These are phyloP conservation scores for Caenorhabditis zanzibari DNA, from an alignment of 2,888 invertebrate genomes.

Conservation along the genomic window DNA sequence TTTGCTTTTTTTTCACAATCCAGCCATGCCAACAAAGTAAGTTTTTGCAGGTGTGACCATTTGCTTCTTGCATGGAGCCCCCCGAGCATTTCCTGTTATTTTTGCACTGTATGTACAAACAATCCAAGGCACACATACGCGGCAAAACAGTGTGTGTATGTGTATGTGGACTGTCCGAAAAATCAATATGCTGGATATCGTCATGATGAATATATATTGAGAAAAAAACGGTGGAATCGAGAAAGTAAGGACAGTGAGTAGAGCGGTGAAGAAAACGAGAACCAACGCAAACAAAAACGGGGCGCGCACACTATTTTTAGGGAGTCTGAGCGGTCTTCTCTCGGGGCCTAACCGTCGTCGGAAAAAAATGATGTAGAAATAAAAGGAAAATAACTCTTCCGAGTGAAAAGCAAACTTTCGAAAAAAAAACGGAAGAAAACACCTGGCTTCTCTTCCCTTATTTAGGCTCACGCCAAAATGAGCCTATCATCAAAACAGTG, in stretches of 20 bases:
- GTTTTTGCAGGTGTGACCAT: conserved; percentile 21
- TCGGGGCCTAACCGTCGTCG: conserved; percentile 25
- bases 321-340: conserved; percentile 29
- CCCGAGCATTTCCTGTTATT: conserved; percentile 60
- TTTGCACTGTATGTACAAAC: conserved; percentile 58
- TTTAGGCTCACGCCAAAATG: neutral
- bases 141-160: conserved; percentile 29
- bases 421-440: conserved; percentile 18
- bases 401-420: conserved; percentile 52
- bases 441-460: conserved; percentile 20
- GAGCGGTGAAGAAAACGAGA: conserved; percentile 29
- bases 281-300: conserved; percentile 51
- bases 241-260: conserved; percentile 7
- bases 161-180: conserved; percentile 50
- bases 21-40: neutral
- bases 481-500: conserved; percentile 15
- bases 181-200: conserved; percentile 59
- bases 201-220: conserved; percentile 38
- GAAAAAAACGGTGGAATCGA: conserved; percentile 44
- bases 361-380: conserved; percentile 33
- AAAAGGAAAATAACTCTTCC: conserved; percentile 42
- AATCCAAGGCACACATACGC: conserved; percentile 39
- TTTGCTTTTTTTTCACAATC: too few species aligned
- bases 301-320: conserved; percentile 55
- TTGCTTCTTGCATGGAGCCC: conserved; percentile 39